Base-by-base conservation (phyloP, 2,113 vertebrate genomes). In the Indicator indicator region DNA sequence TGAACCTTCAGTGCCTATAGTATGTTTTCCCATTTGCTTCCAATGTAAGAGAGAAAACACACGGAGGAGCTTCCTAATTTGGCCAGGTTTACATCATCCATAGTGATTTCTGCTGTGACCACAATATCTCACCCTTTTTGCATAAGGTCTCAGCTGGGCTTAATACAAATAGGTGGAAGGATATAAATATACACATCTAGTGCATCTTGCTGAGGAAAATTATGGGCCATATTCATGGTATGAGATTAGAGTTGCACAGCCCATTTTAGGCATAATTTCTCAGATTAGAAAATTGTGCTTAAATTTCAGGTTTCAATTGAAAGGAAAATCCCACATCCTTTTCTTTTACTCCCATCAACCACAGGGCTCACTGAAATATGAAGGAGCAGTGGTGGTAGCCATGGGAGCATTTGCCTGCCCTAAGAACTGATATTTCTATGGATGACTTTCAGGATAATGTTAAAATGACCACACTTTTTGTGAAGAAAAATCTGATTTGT, bases 201-300 rank as follows among this genome's bases (percentile, higher is more conserved):
- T 40, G 20, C 50, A 83, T 16, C 54, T 93, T 83, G 88, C 14
- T 23, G 44, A 82, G 28, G 32, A 88, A 89, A 65, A 78, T 11
- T 44, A 73, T 55, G 48, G 42, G 64, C 56, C 30, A 38, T 48
- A 42, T 65, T 86, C 58, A 38, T 32, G 9, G 63, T 52, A 70
- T 46, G 40, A 93, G 48, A 74, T 77, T 55, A 46, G 50, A 52
- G 38, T 36, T 90, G 46, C 60, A 72, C 73, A 79, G 67, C 28
- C 80, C 72, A 46, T 89, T 86, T 89, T 79, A 79, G 72, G 80
- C 46, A 67, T 40, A 92, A 68, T 78, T 84, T 93, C 50, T 68
- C 9, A 60, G 63, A 73, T 79, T 84, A 59, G 19, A 90, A 93
- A 86, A 78, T 69, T 2, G 9, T 44, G n/a, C 27, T 86, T 83